Conservation (phyloP, 2,888 invertebrate genomes). For the Chrysodeixis includens region DNA sequence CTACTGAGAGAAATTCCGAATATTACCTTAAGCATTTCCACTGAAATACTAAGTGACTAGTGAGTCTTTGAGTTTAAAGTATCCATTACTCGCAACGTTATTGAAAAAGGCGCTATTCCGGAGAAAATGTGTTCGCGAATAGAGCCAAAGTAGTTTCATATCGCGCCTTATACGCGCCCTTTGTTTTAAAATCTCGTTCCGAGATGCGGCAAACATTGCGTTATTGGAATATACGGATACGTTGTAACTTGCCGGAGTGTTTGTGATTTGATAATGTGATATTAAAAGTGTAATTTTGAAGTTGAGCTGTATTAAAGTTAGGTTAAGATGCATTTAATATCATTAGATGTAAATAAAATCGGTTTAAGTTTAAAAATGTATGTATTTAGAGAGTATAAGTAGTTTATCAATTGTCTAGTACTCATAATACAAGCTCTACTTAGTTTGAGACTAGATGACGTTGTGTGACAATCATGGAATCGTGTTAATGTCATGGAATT, state of each 20-base stretch:
- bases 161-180: slow-evolving; percentile 36
- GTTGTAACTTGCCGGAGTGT: neutral
- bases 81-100: slow-evolving; percentile 25
- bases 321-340: no score
- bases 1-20: neutral
- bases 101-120: slow-evolving; percentile 21
- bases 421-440: no score
- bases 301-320: no score
- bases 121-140: slow-evolving; percentile 30
- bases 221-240: neutral
- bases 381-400: no score
- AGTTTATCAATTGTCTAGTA: no score
- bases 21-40: neutral
- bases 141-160: slow-evolving; percentile 38
- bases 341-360: no score
- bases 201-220: slow-evolving; percentile 9
- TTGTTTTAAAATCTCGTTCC: slow-evolving; percentile 10
- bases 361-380: no score
- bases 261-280: neutral
- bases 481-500: no score
- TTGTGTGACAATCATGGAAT: no score
- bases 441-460: no score
- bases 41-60: slow-evolving; percentile 48
- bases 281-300: neutral
- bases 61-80: slow-evolving; percentile 29